Conservation (phyloP, 2,888 invertebrate genomes). For the Leptopilina drosophilae region DNA sequence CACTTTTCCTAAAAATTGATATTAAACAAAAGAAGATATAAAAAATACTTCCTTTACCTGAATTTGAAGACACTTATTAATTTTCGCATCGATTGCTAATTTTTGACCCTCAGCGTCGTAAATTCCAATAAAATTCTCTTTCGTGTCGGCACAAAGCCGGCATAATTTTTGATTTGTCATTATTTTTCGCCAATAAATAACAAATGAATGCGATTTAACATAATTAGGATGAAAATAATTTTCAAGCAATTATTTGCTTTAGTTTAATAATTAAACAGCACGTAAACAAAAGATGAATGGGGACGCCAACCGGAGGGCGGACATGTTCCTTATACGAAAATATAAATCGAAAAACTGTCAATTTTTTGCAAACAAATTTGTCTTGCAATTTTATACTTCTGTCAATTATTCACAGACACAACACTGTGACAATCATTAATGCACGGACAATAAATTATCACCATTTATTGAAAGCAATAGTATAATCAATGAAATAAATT, state of each 20-base stretch:
- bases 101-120: constrained; percentile 76
- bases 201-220: constrained; percentile 3
- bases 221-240: background rate
- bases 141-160: constrained; percentile 77
- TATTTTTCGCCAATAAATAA: constrained; percentile 48
- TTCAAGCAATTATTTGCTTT: background rate
- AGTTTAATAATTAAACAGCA: constrained; percentile 43
- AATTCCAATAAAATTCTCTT: constrained; percentile 74
- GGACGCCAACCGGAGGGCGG: constrained; percentile 66
- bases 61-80: constrained; percentile 76
- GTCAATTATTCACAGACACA: background rate
- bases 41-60: constrained; percentile 67
- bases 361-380: background rate
- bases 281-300: constrained; percentile 67
- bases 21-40: too few relatives aligned
- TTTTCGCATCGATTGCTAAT: constrained; percentile 74
- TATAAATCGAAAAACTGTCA: constrained; percentile 42
- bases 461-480: constrained; percentile 38
- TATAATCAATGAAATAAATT: background rate
- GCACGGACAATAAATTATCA: background rate
- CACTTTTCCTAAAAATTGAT: too few relatives aligned
- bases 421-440: background rate
- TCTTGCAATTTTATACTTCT: constrained; percentile 39
- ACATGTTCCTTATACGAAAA: constrained; percentile 64
- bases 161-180: constrained; percentile 73